These are phyloP conservation scores for Disparrhopalites patrizii DNA, from an alignment of 2,888 invertebrate genomes.

Conservation along the genomic window DNA sequence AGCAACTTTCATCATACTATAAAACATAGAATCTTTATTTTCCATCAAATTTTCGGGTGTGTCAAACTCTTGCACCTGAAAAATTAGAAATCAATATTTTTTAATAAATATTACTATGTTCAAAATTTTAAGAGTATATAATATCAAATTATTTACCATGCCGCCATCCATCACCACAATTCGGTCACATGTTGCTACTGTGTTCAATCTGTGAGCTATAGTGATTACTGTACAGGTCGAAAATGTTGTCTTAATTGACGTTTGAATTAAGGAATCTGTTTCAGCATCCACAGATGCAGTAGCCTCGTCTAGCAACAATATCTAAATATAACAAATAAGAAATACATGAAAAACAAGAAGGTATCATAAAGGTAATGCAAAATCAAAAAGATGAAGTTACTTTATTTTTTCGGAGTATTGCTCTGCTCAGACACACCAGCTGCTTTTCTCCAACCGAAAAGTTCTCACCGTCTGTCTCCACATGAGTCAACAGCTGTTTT, in stretches of 20 bases:
- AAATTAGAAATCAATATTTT: slow-evolving; percentile 47
- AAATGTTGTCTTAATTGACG: slow-evolving; percentile 55
- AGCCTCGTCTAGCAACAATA: slow-evolving; percentile 57
- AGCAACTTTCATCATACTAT: slow-evolving; percentile 53
- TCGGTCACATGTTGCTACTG: slow-evolving; percentile 53
- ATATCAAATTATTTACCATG: slow-evolving; percentile 45
- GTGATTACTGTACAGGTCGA: slow-evolving; percentile 55
- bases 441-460: slow-evolving; percentile 51
- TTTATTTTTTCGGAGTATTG: slow-evolving; percentile 50
- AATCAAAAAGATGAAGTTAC: no score
- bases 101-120: no score
- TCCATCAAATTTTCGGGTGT: slow-evolving; percentile 53
- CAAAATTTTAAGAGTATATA: no score
- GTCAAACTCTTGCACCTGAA: slow-evolving; percentile 54
- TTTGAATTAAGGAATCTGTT: slow-evolving; percentile 56
- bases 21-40: slow-evolving; percentile 53
- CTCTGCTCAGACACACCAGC: slow-evolving; percentile 50
- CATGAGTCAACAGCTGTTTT: slow-evolving; percentile 41
- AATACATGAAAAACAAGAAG: no score
- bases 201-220: slow-evolving; percentile 57
- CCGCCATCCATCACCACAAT: slow-evolving; percentile 50
- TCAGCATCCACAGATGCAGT: slow-evolving; percentile 57
- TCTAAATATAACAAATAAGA: slow-evolving; percentile 48
- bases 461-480: slow-evolving; percentile 48
- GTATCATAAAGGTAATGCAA: no score